Evolutionary conservation across 2,888 invertebrate species (phyloP).

Genomic region (Cantharis rustica): DNA sequence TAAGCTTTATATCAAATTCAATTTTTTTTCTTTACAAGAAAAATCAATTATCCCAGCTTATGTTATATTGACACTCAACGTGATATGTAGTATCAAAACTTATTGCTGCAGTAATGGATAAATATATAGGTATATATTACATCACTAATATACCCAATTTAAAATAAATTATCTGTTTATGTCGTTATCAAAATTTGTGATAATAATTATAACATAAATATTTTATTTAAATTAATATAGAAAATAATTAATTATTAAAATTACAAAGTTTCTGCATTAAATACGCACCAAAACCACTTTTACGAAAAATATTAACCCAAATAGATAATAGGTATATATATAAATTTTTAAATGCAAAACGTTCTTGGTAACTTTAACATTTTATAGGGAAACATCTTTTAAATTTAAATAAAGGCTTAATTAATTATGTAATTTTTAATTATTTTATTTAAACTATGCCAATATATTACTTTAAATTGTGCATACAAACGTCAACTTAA

Average conservation of each 20-base stretch:
- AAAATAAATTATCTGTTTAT: no score
- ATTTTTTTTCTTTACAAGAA: not conserved
- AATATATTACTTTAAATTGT: not conserved
- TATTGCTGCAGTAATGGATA: not conserved
- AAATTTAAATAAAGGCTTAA: not conserved
- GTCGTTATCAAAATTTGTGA: no score
- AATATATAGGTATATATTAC: not conserved
- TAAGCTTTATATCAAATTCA: not conserved
- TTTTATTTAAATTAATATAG: no score
- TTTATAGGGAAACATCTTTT: not conserved
- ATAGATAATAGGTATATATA: no score
- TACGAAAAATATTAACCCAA: no score
- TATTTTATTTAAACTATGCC: not conserved
- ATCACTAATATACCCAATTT: no score
- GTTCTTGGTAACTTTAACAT: not conserved
- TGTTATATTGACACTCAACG: not conserved
- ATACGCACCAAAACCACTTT: no score
- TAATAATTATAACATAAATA: no score
- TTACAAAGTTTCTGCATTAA: no score
- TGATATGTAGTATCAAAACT: not conserved
- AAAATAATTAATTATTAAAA: no score
- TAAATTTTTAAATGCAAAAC: not conserved
- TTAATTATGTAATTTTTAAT: not conserved
- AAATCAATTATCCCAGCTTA: not conserved
- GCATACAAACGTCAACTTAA: not conserved